Evolutionary conservation across 1,140 invertebrate genomes (phyloP).

Genomic region (Meloidogyne hapla): DNA sequence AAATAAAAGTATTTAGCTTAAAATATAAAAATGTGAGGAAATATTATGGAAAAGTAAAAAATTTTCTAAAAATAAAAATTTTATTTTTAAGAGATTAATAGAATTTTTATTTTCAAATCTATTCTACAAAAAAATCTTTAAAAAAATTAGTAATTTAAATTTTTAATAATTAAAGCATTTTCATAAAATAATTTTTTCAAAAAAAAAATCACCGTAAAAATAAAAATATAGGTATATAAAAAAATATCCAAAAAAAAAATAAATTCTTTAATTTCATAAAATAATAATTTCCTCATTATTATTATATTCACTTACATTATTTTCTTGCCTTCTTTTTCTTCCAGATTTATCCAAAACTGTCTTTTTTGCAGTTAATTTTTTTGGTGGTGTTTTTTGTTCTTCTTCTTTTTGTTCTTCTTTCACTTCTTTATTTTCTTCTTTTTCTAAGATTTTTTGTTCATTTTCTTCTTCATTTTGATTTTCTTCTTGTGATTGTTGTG

Average conservation of each 20-base stretch:
- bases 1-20: too few relatives aligned
- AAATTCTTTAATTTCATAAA: constrained; percentile 1
- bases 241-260: constrained; percentile 10
- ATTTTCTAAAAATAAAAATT: too few relatives aligned
- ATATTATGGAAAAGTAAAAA: too few relatives aligned
- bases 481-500: neutral
- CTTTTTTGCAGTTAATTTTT: neutral
- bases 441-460: neutral
- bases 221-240: too few relatives aligned
- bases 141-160: too few relatives aligned
- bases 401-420: constrained; percentile 9
- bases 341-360: neutral
- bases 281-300: constrained; percentile 1
- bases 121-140: too few relatives aligned
- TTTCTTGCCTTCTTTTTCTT: constrained; percentile 17
- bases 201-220: neutral
- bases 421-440: neutral
- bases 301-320: neutral
- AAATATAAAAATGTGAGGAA: too few relatives aligned
- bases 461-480: neutral
- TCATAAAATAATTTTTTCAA: too few relatives aligned
- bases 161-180: too few relatives aligned
- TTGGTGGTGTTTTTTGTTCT: constrained; percentile 4
- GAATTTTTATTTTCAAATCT: too few relatives aligned
- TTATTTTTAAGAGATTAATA: too few relatives aligned